These are phyloP conservation scores for Troides aeacus DNA, from an alignment of 2,888 invertebrate species.

Conservation along the genomic window DNA sequence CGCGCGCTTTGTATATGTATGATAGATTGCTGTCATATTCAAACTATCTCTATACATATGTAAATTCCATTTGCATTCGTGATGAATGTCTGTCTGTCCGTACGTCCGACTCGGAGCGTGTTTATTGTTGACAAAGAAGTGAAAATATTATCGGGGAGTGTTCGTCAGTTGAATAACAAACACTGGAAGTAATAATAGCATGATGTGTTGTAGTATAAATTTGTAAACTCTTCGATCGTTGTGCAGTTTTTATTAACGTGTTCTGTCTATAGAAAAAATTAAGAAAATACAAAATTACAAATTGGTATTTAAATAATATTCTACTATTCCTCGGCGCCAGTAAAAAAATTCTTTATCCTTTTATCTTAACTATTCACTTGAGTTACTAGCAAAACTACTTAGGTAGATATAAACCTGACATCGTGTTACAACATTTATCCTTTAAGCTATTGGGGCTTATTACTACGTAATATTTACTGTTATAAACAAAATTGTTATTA, in stretches of 20 bases:
- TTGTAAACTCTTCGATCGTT: constrained; percentile 39
- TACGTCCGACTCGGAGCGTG: constrained; percentile 34
- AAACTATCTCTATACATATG: constrained; percentile 64
- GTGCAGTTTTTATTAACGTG: constrained; percentile 17
- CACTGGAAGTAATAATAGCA: constrained; percentile 30
- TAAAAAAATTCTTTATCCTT: too few species aligned
- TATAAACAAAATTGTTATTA: too few species aligned
- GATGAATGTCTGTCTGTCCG: constrained; percentile 46
- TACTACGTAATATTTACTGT: too few species aligned
- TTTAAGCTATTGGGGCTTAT: too few species aligned
- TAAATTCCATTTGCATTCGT: constrained; percentile 55
- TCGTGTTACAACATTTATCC: too few species aligned
- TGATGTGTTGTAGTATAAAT: constrained; percentile 23
- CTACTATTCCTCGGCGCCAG: too few species aligned
- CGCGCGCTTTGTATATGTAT: constrained; percentile 59
- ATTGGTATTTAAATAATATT: too few species aligned
- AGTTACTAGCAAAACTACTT: too few species aligned
- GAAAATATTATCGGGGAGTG: constrained; percentile 43
- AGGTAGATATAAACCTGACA: too few species aligned
- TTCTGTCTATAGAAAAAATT: not conserved
- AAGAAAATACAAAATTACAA: too few species aligned
- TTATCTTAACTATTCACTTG: too few species aligned
- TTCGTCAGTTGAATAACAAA: constrained; percentile 37
- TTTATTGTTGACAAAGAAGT: constrained; percentile 39
- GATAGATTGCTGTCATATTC: constrained; percentile 73